Evolutionary conservation across 2,888 invertebrate species (phyloP).

Genomic region (Diarsia mendica): DNA sequence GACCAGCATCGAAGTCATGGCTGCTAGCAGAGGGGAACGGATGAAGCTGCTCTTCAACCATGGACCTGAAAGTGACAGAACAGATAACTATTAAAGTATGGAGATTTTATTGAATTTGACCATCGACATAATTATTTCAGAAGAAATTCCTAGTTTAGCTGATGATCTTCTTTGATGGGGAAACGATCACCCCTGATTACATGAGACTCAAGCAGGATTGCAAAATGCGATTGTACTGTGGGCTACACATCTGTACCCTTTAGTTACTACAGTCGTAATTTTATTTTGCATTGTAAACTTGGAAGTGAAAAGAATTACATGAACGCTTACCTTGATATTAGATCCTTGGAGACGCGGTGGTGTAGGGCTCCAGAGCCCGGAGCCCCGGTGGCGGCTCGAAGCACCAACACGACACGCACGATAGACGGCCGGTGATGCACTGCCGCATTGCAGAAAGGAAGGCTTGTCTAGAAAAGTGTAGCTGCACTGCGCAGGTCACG

Average conservation of each 20-base stretch:
- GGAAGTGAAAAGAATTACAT: background rate
- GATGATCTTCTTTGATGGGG: too few relatives aligned
- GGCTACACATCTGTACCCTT: background rate
- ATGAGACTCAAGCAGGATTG: too few relatives aligned
- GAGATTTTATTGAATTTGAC: too few relatives aligned
- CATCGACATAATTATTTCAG: too few relatives aligned
- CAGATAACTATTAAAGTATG: background rate
- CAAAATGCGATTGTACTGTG: too few relatives aligned
- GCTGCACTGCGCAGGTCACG: slow-evolving; percentile 19
- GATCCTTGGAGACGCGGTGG: too few relatives aligned
- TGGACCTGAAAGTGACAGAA: background rate
- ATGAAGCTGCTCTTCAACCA: background rate
- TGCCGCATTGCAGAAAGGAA: background rate
- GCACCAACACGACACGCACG: background rate
- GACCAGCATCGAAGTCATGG: background rate
- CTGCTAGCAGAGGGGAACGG: background rate
- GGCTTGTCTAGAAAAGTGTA: background rate
- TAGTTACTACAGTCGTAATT: too few relatives aligned
- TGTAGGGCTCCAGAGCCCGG: too few relatives aligned
- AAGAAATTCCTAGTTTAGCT: too few relatives aligned
- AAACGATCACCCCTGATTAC: too few relatives aligned
- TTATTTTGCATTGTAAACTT: background rate
- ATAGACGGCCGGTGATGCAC: background rate
- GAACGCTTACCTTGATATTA: background rate
- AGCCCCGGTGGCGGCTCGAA: background rate